phyloP scores from a whole-genome alignment of 2,888 invertebrate genomes.

The Halictus ligatus region DNA sequence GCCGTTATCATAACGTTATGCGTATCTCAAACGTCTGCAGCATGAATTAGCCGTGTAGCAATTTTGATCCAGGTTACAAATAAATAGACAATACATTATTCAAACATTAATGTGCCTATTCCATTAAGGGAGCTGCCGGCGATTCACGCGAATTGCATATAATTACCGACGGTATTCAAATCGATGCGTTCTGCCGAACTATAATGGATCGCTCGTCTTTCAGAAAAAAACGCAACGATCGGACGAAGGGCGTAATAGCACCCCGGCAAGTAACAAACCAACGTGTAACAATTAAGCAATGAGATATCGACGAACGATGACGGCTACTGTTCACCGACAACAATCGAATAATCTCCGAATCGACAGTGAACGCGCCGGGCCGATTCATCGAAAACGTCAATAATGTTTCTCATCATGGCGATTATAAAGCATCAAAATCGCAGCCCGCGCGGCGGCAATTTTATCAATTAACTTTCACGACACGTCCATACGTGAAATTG shows the following conservation, averaged over 20 bases:
- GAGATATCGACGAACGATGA: slow-evolving; percentile 36
- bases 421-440: slow-evolving; percentile 60
- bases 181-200: background rate
- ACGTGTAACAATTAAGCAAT: slow-evolving; percentile 60
- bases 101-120: background rate
- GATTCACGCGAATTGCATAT: background rate
- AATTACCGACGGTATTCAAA: background rate
- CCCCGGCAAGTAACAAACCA: slow-evolving; percentile 32
- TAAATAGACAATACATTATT: background rate
- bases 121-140: background rate
- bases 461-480: slow-evolving; percentile 56
- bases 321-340: slow-evolving; percentile 53
- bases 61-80: background rate
- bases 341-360: background rate
- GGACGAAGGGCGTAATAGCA: background rate
- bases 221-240: too few species aligned
- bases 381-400: slow-evolving; percentile 52
- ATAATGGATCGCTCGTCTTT: background rate
- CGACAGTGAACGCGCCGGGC: slow-evolving; percentile 2
- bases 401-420: slow-evolving; percentile 60
- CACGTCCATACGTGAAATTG: slow-evolving; percentile 38
- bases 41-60: background rate
- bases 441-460: slow-evolving; percentile 49
- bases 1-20: background rate
- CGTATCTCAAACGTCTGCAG: background rate